Evolutionary conservation across 2,888 invertebrate genomes (phyloP).

Genomic region (Cheilosia grossa): DNA sequence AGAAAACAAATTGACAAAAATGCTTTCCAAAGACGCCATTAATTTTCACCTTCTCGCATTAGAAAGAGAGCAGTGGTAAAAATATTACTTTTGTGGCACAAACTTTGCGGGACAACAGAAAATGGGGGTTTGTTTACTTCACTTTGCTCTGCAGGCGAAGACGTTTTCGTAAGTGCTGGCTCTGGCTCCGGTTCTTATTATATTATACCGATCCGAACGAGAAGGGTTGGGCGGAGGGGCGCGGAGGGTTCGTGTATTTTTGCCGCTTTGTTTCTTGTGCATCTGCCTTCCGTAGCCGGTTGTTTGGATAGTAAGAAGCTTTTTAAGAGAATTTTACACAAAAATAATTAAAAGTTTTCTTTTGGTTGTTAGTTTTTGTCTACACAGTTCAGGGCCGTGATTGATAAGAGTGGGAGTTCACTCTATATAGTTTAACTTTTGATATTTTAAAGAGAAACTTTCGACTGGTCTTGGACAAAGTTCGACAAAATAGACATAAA

Average conservation of each 20-base stretch:
- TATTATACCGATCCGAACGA: constrained; percentile 20
- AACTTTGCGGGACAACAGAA: constrained; percentile 46
- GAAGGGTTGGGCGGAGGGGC: constrained; percentile 29
- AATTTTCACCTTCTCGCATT: constrained; percentile 68
- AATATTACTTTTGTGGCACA: constrained; percentile 61
- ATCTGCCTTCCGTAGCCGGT: constrained; percentile 51
- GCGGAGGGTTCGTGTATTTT: constrained; percentile 50
- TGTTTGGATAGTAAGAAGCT: constrained; percentile 72
- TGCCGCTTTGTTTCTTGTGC: constrained; percentile 57
- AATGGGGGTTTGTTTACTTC: constrained; percentile 61
- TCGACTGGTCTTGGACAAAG: constrained; percentile 52
- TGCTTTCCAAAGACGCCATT: constrained; percentile 67
- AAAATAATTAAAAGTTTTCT: constrained; percentile 73
- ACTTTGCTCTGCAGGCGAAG: constrained; percentile 49
- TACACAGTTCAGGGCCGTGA: constrained; percentile 44
- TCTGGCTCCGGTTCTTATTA: constrained; percentile 34
- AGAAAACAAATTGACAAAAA: constrained; percentile 71
- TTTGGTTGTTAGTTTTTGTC: constrained; percentile 53
- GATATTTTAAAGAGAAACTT: constrained; percentile 64
- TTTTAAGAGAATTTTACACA: constrained; percentile 69
- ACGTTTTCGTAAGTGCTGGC: constrained; percentile 53
- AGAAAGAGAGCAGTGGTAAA: constrained; percentile 38
- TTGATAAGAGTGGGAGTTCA: constrained; percentile 64
- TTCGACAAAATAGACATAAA: constrained; percentile 30
- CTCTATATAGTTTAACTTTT: constrained; percentile 63